phyloP scores from a whole-genome alignment of 2,797 vertebrate species.

The Cetoscarus ocellatus region DNA sequence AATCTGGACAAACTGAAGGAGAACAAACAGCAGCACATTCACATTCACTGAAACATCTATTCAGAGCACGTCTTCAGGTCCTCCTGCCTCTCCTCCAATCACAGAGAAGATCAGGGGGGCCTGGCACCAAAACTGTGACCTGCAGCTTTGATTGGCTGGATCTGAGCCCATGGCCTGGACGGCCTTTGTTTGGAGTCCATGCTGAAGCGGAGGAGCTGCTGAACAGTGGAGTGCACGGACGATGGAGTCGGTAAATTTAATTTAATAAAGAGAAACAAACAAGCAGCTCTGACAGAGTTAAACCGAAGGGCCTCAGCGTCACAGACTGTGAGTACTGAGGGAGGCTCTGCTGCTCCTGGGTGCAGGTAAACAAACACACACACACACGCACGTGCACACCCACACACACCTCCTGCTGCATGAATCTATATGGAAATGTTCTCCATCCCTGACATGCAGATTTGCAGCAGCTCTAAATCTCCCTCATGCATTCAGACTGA shows the following conservation, averaged over 20 bases:
- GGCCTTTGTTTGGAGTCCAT: too few species aligned
- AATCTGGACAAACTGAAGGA: too few species aligned
- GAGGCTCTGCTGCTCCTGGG: constrained; percentile 29
- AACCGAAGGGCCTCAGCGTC: constrained; percentile 34
- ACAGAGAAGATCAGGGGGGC: background rate
- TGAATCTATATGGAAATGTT: constrained; percentile 25
- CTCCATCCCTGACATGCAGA: background rate
- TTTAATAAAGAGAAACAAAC: too few species aligned
- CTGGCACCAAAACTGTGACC: background rate
- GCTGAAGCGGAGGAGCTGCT: too few species aligned
- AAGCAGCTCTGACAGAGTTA: constrained; percentile 27
- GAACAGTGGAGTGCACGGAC: too few species aligned
- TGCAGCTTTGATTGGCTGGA: background rate
- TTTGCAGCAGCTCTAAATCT: background rate
- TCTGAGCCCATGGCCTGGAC: too few species aligned
- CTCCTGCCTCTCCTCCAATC: background rate
- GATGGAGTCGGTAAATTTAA: too few species aligned
- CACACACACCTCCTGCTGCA: constrained; percentile 13
- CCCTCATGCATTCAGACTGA: constrained; percentile 6
- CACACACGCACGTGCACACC: constrained; percentile 18
- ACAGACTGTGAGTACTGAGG: constrained; percentile 46
- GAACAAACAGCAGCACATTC: too few species aligned
- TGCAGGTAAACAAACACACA: constrained; percentile 35
- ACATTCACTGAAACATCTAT: too few species aligned
- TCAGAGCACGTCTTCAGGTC: too few species aligned